Conservation (phyloP, 2,113 vertebrate species). For the Hirundichthys speculiger region DNA sequence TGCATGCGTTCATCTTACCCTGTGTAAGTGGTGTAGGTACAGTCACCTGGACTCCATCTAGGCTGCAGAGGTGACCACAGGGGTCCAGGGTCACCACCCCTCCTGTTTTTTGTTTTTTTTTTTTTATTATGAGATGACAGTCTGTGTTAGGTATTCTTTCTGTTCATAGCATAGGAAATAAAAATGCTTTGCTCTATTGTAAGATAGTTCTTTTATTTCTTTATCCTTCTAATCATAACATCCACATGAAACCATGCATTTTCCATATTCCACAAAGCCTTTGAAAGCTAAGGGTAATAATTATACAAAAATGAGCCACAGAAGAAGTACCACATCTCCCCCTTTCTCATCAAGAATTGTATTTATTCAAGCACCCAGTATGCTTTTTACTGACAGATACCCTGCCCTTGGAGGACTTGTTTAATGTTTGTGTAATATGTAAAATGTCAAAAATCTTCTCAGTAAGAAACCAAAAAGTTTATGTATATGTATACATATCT, state of each 20-base stretch:
- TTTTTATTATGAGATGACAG: background rate
- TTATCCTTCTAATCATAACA: background rate
- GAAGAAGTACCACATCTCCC: too few species aligned
- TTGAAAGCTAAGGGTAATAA: constrained; percentile 2
- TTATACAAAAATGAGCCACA: background rate
- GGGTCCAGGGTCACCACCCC: constrained; percentile 83
- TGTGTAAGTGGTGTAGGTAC: constrained; percentile 82
- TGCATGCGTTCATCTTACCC: constrained; percentile 65
- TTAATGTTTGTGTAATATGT: too few species aligned
- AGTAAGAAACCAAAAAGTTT: too few species aligned
- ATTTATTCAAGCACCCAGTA: too few species aligned
- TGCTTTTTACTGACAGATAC: too few species aligned
- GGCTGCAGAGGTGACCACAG: constrained; percentile 81
- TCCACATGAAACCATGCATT: constrained; percentile 1
- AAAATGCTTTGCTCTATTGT: background rate
- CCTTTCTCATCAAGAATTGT: too few species aligned
- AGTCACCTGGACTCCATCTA: constrained; percentile 80
- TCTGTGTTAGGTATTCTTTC: too few species aligned
- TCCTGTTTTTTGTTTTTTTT: constrained; percentile 30
- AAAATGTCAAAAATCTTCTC: too few species aligned
- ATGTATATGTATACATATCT: too few species aligned
- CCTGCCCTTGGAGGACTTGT: too few species aligned
- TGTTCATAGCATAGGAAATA: background rate
- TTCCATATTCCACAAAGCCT: background rate
- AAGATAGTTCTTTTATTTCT: background rate